These are phyloP conservation scores for Danaus melanippus DNA, from an alignment of 1,140 invertebrate genomes.

Conservation along the genomic window DNA sequence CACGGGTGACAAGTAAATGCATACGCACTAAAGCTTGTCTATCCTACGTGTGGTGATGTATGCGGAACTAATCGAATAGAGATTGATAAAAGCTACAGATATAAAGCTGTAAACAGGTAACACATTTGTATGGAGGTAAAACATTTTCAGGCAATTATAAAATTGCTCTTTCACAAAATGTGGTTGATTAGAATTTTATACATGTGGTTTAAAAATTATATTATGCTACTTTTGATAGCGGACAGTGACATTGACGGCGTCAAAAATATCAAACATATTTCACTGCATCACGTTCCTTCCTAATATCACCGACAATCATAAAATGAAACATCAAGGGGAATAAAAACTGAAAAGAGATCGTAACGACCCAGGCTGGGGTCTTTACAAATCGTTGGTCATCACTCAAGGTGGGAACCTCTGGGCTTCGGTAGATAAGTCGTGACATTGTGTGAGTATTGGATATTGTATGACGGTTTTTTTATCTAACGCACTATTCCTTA, in stretches of 20 bases:
- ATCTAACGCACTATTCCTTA: too few species aligned
- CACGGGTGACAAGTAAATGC: constrained; percentile 12
- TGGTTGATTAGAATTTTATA: too few species aligned
- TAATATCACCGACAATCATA: constrained; percentile 61
- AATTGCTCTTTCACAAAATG: background rate
- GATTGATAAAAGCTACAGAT: constrained; percentile 7
- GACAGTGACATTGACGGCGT: constrained; percentile 5
- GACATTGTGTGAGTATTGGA: constrained; percentile 43
- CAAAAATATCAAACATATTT: constrained; percentile 34
- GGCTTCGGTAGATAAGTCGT: constrained; percentile 51
- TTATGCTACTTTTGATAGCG: too few species aligned
- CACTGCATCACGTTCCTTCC: constrained; percentile 43
- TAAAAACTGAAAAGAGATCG: constrained; percentile 65
- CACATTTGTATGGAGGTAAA: too few species aligned
- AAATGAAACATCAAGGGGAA: constrained; percentile 65
- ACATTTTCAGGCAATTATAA: too few species aligned
- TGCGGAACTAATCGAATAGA: constrained; percentile 1
- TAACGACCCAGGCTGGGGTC: constrained; percentile 53
- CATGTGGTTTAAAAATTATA: too few species aligned
- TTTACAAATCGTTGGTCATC: constrained; percentile 67
- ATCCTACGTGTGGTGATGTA: constrained; percentile 4
- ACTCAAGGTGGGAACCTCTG: constrained; percentile 48
- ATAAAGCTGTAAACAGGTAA: too few species aligned
- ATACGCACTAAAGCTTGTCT: constrained; percentile 4
- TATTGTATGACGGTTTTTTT: constrained; percentile 11